Evolutionary conservation across 2,888 invertebrate species (phyloP).

Genomic region (Melangyna quadrimaculata): DNA sequence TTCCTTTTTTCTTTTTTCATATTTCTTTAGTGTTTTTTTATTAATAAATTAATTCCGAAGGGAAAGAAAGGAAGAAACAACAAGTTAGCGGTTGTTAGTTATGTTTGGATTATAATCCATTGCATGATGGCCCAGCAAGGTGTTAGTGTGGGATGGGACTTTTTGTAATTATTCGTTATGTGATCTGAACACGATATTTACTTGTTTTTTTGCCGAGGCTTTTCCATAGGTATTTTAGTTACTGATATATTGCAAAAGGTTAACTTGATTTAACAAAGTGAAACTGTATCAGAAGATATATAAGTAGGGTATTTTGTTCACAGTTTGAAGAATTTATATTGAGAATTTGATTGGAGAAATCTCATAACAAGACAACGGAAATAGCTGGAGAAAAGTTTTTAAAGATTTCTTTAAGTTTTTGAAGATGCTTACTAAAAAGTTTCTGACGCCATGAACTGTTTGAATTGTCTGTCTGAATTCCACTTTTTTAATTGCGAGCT

Average conservation of each 20-base stretch:
- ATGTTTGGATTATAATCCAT: constrained; percentile 22
- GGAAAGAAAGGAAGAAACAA: not conserved
- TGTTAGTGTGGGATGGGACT: constrained; percentile 40
- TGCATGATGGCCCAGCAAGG: constrained; percentile 29
- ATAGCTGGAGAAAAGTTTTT: too few species aligned
- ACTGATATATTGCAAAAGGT: not conserved
- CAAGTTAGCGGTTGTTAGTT: constrained; percentile 28
- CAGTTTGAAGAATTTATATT: not conserved
- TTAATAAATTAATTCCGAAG: not conserved
- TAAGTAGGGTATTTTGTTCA: not conserved
- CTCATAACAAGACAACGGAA: too few species aligned
- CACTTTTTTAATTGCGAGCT: too few species aligned
- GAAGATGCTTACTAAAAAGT: too few species aligned
- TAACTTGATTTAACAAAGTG: not conserved
- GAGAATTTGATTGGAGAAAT: not conserved
- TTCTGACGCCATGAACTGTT: too few species aligned
- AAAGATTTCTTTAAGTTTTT: too few species aligned
- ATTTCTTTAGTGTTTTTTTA: not conserved
- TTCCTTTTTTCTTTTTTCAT: not conserved
- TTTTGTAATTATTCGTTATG: constrained; percentile 21
- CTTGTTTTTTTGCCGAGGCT: not conserved
- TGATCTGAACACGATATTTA: constrained; percentile 15
- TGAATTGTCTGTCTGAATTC: too few species aligned
- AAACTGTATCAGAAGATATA: not conserved
- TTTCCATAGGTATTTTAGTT: too few species aligned